phyloP scores from a whole-genome alignment of 2,888 invertebrate genomes.

The Stenodema calcarata region DNA sequence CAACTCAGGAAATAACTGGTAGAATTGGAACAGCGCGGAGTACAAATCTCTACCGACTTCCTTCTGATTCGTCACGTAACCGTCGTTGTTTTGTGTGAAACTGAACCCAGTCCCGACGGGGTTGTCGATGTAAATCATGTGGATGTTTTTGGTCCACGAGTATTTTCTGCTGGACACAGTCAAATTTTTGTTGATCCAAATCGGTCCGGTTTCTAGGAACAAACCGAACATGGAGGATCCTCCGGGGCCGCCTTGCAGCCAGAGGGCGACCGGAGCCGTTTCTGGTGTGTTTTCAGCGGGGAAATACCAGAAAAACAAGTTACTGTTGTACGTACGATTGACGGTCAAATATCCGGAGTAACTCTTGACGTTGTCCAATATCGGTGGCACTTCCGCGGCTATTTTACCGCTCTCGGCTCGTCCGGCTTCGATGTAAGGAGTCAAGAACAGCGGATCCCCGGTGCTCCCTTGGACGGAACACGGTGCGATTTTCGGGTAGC shows the following conservation, averaged over 20 bases:
- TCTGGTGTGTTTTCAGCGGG: constrained; percentile 63
- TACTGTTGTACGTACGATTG: constrained; percentile 64
- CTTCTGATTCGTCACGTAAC: constrained; percentile 80
- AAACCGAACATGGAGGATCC: constrained; percentile 80
- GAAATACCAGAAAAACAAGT: constrained; percentile 66
- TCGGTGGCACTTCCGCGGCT: constrained; percentile 47
- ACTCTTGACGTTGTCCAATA: constrained; percentile 62
- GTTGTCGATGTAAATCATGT: constrained; percentile 88
- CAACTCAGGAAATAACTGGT: constrained; percentile 79
- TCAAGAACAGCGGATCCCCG: constrained; percentile 67
- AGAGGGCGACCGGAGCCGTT: constrained; percentile 72
- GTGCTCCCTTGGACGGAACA: neutral
- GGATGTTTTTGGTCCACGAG: constrained; percentile 80
- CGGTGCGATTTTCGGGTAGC: constrained; percentile 59
- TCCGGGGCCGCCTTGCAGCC: constrained; percentile 88
- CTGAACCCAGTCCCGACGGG: constrained; percentile 93
- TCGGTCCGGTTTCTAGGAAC: constrained; percentile 85
- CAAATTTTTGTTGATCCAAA: constrained; percentile 59
- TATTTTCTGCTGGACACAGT: constrained; percentile 72
- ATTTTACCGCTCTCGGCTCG: constrained; percentile 63
- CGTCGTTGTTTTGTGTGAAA: constrained; percentile 77
- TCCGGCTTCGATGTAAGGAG: constrained; percentile 67
- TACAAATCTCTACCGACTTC: constrained; percentile 83
- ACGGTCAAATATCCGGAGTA: constrained; percentile 71
- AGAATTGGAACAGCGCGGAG: constrained; percentile 80